phyloP scores from a whole-genome alignment of 2,797 vertebrate species.

The Peromyscus eremicus region DNA sequence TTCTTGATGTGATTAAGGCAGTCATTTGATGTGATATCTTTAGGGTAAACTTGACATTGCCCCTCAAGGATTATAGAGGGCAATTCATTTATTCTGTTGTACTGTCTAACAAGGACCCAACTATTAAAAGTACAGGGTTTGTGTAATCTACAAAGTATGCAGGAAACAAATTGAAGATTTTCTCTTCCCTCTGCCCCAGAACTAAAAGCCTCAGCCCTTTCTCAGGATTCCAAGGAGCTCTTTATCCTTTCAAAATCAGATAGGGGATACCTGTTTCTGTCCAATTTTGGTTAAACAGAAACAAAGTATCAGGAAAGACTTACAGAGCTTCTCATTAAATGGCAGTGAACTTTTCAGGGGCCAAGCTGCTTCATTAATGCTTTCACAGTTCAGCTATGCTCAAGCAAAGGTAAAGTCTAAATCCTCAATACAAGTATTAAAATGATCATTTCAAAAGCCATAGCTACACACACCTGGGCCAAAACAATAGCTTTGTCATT shows the following conservation, averaged over 20 bases:
- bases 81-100: conserved; percentile 61
- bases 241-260: conserved; percentile 52
- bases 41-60: conserved; percentile 35
- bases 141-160: conserved; percentile 61
- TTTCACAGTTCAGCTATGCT: conserved; percentile 29
- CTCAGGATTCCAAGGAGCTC: neutral
- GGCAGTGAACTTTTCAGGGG: conserved; percentile 47
- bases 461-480: neutral
- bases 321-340: conserved; percentile 35
- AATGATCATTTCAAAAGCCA: conserved; percentile 58
- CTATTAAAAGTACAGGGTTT: conserved; percentile 59
- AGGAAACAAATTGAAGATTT: conserved; percentile 23
- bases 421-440: conserved; percentile 14
- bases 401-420: conserved; percentile 63
- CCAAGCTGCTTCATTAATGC: neutral
- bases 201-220: neutral
- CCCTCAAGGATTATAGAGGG: conserved; percentile 63
- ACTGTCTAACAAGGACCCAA: conserved; percentile 42
- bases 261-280: conserved; percentile 38
- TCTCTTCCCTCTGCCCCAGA: neutral
- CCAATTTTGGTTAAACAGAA: neutral
- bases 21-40: conserved; percentile 68
- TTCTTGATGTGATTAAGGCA: conserved; percentile 39
- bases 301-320: neutral
- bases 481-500: conserved; percentile 34